Conservation (phyloP, 1,140 invertebrate species). For the Macrosteles quadrilineatus region DNA sequence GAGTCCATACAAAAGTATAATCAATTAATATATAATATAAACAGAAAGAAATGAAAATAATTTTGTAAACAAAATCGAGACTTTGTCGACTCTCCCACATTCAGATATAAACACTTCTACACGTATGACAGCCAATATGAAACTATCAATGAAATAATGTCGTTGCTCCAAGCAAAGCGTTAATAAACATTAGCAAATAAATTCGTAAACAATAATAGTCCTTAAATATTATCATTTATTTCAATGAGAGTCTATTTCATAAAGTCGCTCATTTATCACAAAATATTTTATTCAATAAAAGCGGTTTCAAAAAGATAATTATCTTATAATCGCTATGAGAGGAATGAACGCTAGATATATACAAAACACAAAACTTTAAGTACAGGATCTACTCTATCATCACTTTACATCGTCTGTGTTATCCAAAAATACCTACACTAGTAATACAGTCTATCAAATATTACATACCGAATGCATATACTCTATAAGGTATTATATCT, state of each 20-base stretch:
- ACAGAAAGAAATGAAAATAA: too few species aligned
- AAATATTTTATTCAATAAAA: conserved; percentile 25
- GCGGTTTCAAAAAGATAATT: conserved; percentile 20
- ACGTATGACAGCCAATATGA: too few species aligned
- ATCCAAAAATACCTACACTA: conserved; percentile 43
- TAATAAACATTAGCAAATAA: conserved; percentile 6
- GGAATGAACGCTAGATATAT: conserved; percentile 15
- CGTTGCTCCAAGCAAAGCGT: conserved; percentile 14
- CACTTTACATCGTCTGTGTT: too few species aligned
- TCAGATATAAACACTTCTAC: too few species aligned
- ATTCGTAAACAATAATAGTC: background rate
- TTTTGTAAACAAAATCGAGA: too few species aligned
- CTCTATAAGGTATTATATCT: conserved; percentile 37
- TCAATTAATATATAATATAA: too few species aligned
- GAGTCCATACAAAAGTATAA: too few species aligned
- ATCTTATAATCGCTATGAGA: conserved; percentile 16
- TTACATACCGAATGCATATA: conserved; percentile 32
- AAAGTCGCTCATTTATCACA: conserved; percentile 20
- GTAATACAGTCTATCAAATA: conserved; percentile 42
- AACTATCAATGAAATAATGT: background rate
- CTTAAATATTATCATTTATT: too few species aligned
- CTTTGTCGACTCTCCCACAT: too few species aligned
- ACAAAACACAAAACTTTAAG: conserved; percentile 16
- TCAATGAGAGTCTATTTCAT: conserved; percentile 6
- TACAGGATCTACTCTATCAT: background rate